These are phyloP conservation scores for Anser brachyrhynchus DNA, from an alignment of 2,113 vertebrate species.

Conservation along the genomic window DNA sequence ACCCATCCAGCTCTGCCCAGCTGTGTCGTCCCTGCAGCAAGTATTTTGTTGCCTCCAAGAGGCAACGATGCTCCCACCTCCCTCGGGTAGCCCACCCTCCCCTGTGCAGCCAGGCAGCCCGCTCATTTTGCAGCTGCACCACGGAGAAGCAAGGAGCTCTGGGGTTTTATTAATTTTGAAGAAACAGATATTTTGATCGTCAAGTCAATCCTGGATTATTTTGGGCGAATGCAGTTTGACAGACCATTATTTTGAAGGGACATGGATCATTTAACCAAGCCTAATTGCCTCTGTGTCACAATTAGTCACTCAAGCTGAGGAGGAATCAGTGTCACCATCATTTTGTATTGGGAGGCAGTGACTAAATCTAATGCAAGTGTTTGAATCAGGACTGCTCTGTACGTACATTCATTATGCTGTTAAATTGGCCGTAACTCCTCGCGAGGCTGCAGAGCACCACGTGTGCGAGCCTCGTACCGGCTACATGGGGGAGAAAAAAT, in stretches of 20 bases:
- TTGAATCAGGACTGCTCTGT: slow-evolving; percentile 39
- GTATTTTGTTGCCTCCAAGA: background rate
- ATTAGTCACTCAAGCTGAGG: slow-evolving; percentile 57
- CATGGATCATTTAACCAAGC: slow-evolving; percentile 67
- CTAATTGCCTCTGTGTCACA: slow-evolving; percentile 64
- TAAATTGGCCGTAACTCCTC: background rate
- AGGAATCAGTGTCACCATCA: slow-evolving; percentile 38
- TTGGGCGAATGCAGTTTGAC: slow-evolving; percentile 28
- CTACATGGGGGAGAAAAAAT: background rate
- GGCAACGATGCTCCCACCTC: background rate
- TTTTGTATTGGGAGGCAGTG: slow-evolving; percentile 37
- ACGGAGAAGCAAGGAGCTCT: background rate
- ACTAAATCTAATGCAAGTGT: slow-evolving; percentile 49
- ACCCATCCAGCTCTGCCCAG: background rate
- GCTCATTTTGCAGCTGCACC: background rate
- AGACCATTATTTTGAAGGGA: slow-evolving; percentile 54
- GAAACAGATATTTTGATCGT: slow-evolving; percentile 52
- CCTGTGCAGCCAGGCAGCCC: background rate
- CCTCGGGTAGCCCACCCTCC: background rate
- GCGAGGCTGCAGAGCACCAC: background rate
- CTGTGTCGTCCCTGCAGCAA: background rate
- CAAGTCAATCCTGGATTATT: slow-evolving; percentile 56
- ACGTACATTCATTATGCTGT: background rate
- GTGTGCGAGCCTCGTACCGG: background rate
- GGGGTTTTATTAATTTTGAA: slow-evolving; percentile 36